Conservation (phyloP, 2,888 invertebrate genomes). For the Biston stratarius region DNA sequence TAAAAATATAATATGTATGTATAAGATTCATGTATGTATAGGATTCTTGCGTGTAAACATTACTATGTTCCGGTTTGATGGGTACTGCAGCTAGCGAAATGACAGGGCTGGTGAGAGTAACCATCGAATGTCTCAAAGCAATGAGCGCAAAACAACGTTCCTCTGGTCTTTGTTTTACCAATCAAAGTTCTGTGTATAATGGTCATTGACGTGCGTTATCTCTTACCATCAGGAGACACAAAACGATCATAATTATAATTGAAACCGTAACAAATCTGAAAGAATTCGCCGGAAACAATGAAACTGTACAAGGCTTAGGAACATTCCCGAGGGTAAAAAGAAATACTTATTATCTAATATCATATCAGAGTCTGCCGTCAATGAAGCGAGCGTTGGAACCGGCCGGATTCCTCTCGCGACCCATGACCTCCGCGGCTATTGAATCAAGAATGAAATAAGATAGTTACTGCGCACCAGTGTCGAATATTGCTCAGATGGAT, state of each 20-base stretch:
- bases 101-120: too few species aligned
- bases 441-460: constrained; percentile 27
- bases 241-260: too few species aligned
- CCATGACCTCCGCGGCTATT: constrained; percentile 37
- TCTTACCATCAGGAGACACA: too few species aligned
- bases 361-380: constrained; percentile 10
- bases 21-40: background rate
- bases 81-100: background rate
- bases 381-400: constrained; percentile 27
- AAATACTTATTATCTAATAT: constrained; percentile 5
- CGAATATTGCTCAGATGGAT: too few species aligned
- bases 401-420: constrained; percentile 43
- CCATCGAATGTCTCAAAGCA: too few species aligned
- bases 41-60: background rate
- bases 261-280: too few species aligned
- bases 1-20: background rate
- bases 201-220: too few species aligned
- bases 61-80: too few species aligned
- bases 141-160: too few species aligned
- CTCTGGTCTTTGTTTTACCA: too few species aligned
- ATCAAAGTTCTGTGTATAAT: too few species aligned
- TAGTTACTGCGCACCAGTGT: background rate
- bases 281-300: too few species aligned
- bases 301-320: background rate
- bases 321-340: background rate